phyloP scores from a whole-genome alignment of 1,140 invertebrate species.

The Oryctes rhinoceros region DNA sequence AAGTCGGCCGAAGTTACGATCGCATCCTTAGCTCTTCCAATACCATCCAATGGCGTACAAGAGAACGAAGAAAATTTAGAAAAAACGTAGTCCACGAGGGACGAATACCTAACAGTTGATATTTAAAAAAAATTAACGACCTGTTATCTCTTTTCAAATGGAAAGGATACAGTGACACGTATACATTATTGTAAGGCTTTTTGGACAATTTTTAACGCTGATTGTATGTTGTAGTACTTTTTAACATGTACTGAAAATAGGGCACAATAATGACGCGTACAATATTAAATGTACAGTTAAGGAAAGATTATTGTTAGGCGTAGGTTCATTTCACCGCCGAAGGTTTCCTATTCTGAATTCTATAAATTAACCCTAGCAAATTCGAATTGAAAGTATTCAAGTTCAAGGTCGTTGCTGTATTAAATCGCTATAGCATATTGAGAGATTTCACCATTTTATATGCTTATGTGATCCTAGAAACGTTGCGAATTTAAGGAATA shows the following conservation, averaged over 20 bases:
- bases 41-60: slow-evolving; percentile 20
- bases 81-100: slow-evolving; percentile 9
- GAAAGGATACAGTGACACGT: slow-evolving; percentile 8
- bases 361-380: too few relatives aligned
- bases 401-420: too few relatives aligned
- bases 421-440: too few relatives aligned
- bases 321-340: neutral
- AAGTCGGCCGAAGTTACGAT: neutral
- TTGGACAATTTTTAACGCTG: neutral
- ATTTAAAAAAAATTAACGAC: neutral
- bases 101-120: neutral
- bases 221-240: slow-evolving; percentile 37
- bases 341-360: neutral
- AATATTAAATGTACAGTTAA: slow-evolving; percentile 13
- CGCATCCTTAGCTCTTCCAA: slow-evolving; percentile 3
- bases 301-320: neutral
- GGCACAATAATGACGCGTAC: slow-evolving; percentile 49
- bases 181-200: slow-evolving; percentile 33
- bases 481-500: neutral
- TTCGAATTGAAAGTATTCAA: too few relatives aligned
- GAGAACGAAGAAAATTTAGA: neutral
- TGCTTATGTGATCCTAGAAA: neutral
- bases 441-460: too few relatives aligned
- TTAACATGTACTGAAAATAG: slow-evolving; percentile 49
- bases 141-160: neutral